Percentiles rank a stretch among this genome's conserved stretches.
Conservation (phyloP, 2,113 vertebrate genomes). For the Podarcis cretensis region DNA sequence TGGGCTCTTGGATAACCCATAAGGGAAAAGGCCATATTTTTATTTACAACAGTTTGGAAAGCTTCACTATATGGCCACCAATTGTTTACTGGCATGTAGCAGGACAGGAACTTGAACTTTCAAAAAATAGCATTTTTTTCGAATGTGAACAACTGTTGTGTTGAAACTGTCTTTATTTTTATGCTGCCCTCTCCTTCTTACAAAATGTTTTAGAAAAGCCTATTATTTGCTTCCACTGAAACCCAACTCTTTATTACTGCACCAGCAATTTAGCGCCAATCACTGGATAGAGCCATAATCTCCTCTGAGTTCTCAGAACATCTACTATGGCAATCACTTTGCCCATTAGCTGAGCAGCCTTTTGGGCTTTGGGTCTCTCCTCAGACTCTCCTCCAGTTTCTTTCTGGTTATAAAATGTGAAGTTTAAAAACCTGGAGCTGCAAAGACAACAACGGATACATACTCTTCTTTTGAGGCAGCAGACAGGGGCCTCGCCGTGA, state of each 20-base stretch:
- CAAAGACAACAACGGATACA: constrained; percentile 60
- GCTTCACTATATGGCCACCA: neutral
- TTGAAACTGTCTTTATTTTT: constrained; percentile 25
- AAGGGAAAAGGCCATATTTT: too few species aligned
- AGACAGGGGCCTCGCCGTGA: constrained; percentile 68
- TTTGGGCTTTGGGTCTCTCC: constrained; percentile 49
- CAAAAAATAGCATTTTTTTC: neutral
- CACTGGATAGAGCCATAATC: constrained; percentile 47
- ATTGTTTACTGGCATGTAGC: neutral
- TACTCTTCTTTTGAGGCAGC: constrained; percentile 62
- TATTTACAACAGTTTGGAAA: too few species aligned
- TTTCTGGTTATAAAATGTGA: constrained; percentile 68
- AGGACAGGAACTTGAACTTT: neutral
- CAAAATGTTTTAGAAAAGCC: constrained; percentile 33
- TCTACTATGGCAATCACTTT: constrained; percentile 52
- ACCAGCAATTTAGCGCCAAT: constrained; percentile 60
- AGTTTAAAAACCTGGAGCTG: constrained; percentile 60
- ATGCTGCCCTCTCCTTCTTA: neutral
- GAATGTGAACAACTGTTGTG: neutral
- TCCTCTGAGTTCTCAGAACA: constrained; percentile 54
- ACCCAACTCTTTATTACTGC: constrained; percentile 51
- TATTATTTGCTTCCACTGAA: constrained; percentile 46
- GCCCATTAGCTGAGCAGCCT: constrained; percentile 56
- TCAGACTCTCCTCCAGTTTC: constrained; percentile 20
- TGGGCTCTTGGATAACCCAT: too few species aligned